Evolutionary conservation across 2,888 invertebrate species (phyloP).

Genomic region (Gymnocheta viridis): DNA sequence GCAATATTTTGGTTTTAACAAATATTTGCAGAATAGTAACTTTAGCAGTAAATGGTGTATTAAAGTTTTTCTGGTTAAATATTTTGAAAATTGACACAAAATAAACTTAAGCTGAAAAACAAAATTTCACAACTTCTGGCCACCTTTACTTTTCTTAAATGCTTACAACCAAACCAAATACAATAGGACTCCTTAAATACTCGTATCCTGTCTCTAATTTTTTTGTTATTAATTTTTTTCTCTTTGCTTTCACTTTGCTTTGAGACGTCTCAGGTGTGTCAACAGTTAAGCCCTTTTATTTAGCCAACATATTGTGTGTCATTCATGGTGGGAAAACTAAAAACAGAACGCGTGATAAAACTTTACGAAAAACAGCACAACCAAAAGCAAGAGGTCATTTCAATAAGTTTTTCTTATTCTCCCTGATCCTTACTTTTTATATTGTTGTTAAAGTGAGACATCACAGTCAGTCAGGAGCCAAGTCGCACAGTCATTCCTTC

Average conservation of each 20-base stretch:
- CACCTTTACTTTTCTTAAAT: neutral
- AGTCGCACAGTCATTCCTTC: constrained; percentile 44
- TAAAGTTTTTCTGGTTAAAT: too few relatives aligned
- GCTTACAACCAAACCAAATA: neutral
- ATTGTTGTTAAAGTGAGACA: constrained; percentile 20
- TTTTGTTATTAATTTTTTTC: neutral
- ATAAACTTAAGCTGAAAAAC: too few relatives aligned
- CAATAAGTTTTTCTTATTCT: neutral
- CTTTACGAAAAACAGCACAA: constrained; percentile 6
- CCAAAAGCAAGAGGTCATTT: constrained; percentile 16
- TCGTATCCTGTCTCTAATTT: neutral
- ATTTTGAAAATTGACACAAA: too few relatives aligned
- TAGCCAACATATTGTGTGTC: constrained; percentile 53
- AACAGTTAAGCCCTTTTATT: constrained; percentile 58
- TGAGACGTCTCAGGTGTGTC: constrained; percentile 56
- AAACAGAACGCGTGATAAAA: constrained; percentile 36
- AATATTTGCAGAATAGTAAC: too few relatives aligned
- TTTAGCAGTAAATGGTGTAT: too few relatives aligned
- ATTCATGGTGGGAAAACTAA: constrained; percentile 33
- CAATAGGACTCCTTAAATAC: neutral
- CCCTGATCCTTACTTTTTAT: neutral
- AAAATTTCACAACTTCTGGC: too few relatives aligned
- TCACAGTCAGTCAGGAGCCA: constrained; percentile 4
- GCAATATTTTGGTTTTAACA: too few relatives aligned
- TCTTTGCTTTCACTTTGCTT: constrained; percentile 20